These are phyloP conservation scores for Microtus montanus DNA, from an alignment of 2,113 vertebrate genomes.

Conservation along the genomic window DNA sequence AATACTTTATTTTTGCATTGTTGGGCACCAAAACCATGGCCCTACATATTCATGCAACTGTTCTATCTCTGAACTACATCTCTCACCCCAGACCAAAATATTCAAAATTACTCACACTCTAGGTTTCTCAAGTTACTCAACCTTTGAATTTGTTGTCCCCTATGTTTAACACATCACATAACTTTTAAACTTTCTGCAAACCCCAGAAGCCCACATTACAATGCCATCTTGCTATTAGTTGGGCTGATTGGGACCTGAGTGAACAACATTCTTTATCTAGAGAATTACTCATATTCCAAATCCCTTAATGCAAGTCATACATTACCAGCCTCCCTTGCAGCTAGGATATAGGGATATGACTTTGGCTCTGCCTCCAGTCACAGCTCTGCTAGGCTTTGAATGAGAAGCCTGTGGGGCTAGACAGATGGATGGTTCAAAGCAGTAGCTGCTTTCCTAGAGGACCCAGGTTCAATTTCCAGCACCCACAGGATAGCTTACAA, in stretches of 20 bases:
- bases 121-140: background rate
- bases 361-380: background rate
- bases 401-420: background rate
- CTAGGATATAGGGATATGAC: background rate
- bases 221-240: background rate
- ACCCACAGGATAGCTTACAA: background rate
- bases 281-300: slow-evolving; percentile 38
- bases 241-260: background rate
- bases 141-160: background rate
- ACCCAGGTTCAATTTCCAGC: background rate
- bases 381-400: background rate
- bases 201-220: background rate
- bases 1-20: background rate
- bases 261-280: background rate
- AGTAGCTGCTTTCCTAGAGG: background rate
- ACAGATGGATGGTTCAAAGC: background rate
- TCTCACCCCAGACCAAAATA: background rate
- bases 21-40: background rate
- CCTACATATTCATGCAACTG: background rate
- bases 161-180: background rate
- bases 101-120: background rate
- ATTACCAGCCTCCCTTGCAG: background rate
- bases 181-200: slow-evolving; percentile 1
- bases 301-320: background rate
- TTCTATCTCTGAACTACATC: background rate